These are phyloP conservation scores for Acutogordius australiensis DNA, from an alignment of 2,888 invertebrate species.

Conservation along the genomic window DNA sequence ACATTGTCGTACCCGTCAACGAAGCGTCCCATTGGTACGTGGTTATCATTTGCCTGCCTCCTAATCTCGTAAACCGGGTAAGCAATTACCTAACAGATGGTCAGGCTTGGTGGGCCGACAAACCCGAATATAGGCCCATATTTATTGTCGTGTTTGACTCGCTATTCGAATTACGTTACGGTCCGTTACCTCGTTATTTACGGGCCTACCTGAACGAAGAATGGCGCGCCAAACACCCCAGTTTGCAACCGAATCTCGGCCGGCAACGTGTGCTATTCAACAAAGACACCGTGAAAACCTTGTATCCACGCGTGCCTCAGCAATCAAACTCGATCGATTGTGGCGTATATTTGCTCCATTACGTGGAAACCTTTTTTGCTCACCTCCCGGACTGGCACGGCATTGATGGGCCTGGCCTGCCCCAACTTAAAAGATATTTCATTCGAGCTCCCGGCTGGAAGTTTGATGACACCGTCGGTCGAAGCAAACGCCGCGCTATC, in stretches of 20 bases:
- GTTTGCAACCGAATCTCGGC: no score
- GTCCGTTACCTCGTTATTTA: conserved; percentile 12
- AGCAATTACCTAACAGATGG: conserved; percentile 29
- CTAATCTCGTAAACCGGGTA: conserved; percentile 31
- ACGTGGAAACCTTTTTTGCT: conserved; percentile 76
- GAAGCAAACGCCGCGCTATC: no score
- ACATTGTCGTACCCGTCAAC: conserved; percentile 78
- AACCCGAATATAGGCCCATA: conserved; percentile 34
- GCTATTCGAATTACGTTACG: conserved; percentile 23
- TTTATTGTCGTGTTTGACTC: conserved; percentile 86
- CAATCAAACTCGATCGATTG: conserved; percentile 90
- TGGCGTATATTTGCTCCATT: conserved; percentile 71
- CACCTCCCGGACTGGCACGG: conserved; percentile 25
- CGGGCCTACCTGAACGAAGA: conserved; percentile 24
- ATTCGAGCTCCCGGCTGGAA: no score
- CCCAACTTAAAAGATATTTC: no score
- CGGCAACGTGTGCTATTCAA: no score
- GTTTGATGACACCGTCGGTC: no score
- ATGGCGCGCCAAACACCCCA: conserved; percentile 29
- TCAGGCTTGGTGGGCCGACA: conserved; percentile 11
- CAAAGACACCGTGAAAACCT: conserved; percentile 53
- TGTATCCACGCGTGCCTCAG: conserved; percentile 68
- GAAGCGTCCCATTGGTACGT: conserved; percentile 42
- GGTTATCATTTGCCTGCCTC: conserved; percentile 76
- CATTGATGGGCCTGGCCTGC: background rate